A percentile compares a stretch with the other conserved stretches of the same genome.
These are phyloP conservation scores for Protobothrops mucrosquamatus DNA, from an alignment of 2,113 vertebrate species.

Conservation along the genomic window DNA sequence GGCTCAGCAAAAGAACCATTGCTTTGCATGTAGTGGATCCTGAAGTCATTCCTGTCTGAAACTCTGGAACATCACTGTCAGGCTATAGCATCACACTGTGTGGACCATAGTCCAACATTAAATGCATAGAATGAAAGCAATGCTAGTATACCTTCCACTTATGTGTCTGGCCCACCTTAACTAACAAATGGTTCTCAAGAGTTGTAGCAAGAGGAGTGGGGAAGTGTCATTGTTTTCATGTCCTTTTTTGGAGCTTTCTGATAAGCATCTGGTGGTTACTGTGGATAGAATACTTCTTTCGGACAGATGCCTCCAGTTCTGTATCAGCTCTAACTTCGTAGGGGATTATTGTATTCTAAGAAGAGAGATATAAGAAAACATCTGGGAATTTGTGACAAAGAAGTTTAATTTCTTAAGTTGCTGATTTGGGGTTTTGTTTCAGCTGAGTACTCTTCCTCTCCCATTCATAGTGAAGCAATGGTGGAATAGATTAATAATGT, in stretches of 20 bases:
- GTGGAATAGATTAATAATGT: not conserved
- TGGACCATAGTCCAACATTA: not conserved
- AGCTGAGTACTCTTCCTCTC: not conserved
- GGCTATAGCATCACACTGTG: not conserved
- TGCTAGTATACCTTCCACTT: not conserved
- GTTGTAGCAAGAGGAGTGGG: not conserved
- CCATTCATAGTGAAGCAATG: not conserved
- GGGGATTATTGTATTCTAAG: not conserved
- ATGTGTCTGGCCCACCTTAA: not conserved
- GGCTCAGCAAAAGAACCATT: not conserved
- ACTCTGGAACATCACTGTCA: not conserved
- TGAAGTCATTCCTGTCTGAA: not conserved
- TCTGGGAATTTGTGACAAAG: not conserved
- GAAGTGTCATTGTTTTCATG: not conserved
- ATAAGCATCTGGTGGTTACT: not conserved
- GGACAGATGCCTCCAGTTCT: not conserved
- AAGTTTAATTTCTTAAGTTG: not conserved
- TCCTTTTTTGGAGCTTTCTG: not conserved
- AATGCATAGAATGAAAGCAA: not conserved
- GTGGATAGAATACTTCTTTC: not conserved
- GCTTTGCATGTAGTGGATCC: not conserved
- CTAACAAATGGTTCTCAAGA: not conserved
- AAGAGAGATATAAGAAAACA: not conserved
- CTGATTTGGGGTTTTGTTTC: not conserved
- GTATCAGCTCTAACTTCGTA: not conserved